Evolutionary conservation across 2,797 vertebrate genomes (phyloP).

Genomic region (Meriones psammophilus): DNA sequence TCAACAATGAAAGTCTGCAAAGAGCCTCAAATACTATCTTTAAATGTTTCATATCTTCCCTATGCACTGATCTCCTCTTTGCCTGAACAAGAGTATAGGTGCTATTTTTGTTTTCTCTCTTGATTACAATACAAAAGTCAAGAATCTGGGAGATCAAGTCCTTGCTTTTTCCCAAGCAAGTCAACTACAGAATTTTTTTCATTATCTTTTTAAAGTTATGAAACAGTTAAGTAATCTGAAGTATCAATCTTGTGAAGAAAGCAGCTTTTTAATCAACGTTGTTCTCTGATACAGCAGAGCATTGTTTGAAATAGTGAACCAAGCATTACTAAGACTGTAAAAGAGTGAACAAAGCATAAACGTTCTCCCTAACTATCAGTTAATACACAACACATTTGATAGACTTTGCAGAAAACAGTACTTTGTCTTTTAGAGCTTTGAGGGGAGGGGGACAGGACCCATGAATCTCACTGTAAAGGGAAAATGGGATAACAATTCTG

Average conservation of each 20-base stretch:
- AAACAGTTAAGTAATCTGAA: constrained; percentile 1
- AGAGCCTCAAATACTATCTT: neutral
- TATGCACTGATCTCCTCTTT: neutral
- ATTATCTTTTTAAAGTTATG: neutral
- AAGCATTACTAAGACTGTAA: neutral
- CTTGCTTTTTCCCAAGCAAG: constrained; percentile 37
- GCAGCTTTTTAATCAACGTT: neutral
- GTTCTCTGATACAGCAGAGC: neutral
- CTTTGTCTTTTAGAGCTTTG: neutral
- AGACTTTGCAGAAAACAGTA: neutral
- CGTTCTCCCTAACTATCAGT: neutral
- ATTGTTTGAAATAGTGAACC: neutral
- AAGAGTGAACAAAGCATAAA: neutral
- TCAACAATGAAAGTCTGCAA: constrained; percentile 44
- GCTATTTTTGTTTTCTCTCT: constrained; percentile 52
- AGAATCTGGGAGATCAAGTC: neutral
- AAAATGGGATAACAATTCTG: too few species aligned
- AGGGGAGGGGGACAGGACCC: too few species aligned
- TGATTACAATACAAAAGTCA: constrained; percentile 5
- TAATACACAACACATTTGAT: neutral
- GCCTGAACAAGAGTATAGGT: neutral
- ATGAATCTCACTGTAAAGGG: too few species aligned
- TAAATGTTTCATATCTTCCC: neutral
- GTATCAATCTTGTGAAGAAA: neutral
- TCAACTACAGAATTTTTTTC: neutral